Evolutionary conservation across 2,888 invertebrate species (phyloP), one percentile per base, ranked within the genome.

Genomic region (Agonum fuliginosum): DNA sequence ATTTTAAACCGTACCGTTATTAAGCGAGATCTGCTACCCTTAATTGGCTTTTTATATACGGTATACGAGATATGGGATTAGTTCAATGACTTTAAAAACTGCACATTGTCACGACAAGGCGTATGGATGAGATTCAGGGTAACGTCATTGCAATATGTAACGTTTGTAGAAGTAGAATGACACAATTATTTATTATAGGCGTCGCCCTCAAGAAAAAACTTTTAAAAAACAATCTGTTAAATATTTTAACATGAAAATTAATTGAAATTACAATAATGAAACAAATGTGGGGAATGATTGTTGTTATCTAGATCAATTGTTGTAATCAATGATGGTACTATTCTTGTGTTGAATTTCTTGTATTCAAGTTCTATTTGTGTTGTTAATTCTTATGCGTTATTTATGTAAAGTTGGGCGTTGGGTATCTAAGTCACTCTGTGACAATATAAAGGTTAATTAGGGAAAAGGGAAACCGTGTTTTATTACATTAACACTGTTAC

Each of bases 401-500:
- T 17, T 67, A 67, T 67, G 67, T 41, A 67, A 67, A 67, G 67
- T 37, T 67, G 41, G 41, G 67, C 67, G 41, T 41, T 37, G 41
- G 12, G 67, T n/a, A n/a, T n/a, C n/a, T n/a, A n/a, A n/a, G n/a
- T n/a, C n/a, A n/a, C n/a, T n/a, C n/a, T n/a, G n/a, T 22, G 67
- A 67, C 67, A 67, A 70, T 70, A 70, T 70, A 70, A 70, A 46
- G 70, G 70, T 70, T 70, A 70, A 70, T 70, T 70, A 70, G 27
- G 30, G 70, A 70, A 70, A 70, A 70, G 70, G 70, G 43, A 70
- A 70, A 70, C 24, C 70, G 10, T 70, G 70, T 70, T 70, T 70
- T 70, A 70, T 70, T 70, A 70, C 46, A 46, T 70, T 46, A 70
- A 70, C 46, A 70, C 22, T 70, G 70, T 70, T 70, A 70, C 46